phyloP scores from a whole-genome alignment of 1,140 invertebrate species.

The Anoplophora glabripennis region DNA sequence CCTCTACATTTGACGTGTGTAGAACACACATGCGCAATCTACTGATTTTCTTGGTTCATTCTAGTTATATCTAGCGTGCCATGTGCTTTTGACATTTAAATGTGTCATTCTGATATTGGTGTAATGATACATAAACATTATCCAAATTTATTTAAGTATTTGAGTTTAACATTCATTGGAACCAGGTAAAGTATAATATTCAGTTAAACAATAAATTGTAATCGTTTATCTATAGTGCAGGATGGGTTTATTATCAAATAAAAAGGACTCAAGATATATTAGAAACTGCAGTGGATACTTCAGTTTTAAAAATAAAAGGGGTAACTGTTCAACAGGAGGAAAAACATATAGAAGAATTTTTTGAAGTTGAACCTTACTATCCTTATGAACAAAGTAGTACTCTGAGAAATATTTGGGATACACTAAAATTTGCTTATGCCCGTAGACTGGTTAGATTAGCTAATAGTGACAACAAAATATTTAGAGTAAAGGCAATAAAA shows the following conservation, averaged over 20 bases:
- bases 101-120: too few relatives aligned
- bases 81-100: too few relatives aligned
- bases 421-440: constrained; percentile 53
- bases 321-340: constrained; percentile 22
- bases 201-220: not conserved
- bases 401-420: constrained; percentile 40
- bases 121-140: not conserved
- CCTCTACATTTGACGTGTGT: too few relatives aligned
- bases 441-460: constrained; percentile 29
- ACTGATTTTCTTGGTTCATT: too few relatives aligned
- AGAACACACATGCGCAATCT: too few relatives aligned
- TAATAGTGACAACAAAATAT: constrained; percentile 3
- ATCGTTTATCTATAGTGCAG: constrained; percentile 28
- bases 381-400: constrained; percentile 17
- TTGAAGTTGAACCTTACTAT: constrained; percentile 24
- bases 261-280: constrained; percentile 38
- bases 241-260: constrained; percentile 42
- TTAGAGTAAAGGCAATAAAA: constrained; percentile 49
- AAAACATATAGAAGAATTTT: constrained; percentile 17
- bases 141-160: constrained; percentile 15
- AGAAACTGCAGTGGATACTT: constrained; percentile 40
- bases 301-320: constrained; percentile 34
- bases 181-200: constrained; percentile 21
- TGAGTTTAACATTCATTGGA: constrained; percentile 37
- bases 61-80: too few relatives aligned